phyloP scores from a whole-genome alignment of 2,797 vertebrate species.

The Falco biarmicus region DNA sequence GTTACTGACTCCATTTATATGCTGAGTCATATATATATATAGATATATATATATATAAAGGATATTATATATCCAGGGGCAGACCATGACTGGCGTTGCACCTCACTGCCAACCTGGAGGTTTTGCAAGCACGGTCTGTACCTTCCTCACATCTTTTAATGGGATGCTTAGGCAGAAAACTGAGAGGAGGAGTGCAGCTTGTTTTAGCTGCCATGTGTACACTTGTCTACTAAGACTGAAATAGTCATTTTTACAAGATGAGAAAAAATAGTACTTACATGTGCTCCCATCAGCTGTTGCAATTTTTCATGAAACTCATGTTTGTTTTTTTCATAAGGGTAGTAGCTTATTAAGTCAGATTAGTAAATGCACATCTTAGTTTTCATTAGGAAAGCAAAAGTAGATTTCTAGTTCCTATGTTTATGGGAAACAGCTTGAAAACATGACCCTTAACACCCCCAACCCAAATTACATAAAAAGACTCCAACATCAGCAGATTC shows the following conservation, averaged over 20 bases:
- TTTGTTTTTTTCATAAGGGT: neutral
- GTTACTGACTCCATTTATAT: neutral
- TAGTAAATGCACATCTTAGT: neutral
- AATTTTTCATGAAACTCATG: neutral
- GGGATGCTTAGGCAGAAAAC: neutral
- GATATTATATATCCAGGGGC: neutral
- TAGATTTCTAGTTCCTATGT: neutral
- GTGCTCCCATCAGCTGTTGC: neutral
- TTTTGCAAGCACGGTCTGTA: neutral
- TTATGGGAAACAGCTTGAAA: neutral
- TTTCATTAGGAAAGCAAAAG: slow-evolving; percentile 22
- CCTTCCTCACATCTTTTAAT: neutral
- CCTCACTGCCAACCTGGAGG: neutral
- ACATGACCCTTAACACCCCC: neutral
- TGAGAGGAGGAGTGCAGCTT: neutral
- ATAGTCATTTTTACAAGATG: neutral
- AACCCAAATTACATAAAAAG: neutral
- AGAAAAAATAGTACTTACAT: neutral
- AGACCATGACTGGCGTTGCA: rapidly evolving
- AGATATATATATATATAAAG: too few species aligned
- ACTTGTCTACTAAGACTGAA: neutral
- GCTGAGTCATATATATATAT: too few species aligned
- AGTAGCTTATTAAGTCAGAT: neutral
- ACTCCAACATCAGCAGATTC: neutral
- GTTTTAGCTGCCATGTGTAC: neutral